Evolutionary conservation across 1,140 invertebrate species (phyloP), one percentile per base, ranked within the genome.

Genomic region (Drosophila watanabei): DNA sequence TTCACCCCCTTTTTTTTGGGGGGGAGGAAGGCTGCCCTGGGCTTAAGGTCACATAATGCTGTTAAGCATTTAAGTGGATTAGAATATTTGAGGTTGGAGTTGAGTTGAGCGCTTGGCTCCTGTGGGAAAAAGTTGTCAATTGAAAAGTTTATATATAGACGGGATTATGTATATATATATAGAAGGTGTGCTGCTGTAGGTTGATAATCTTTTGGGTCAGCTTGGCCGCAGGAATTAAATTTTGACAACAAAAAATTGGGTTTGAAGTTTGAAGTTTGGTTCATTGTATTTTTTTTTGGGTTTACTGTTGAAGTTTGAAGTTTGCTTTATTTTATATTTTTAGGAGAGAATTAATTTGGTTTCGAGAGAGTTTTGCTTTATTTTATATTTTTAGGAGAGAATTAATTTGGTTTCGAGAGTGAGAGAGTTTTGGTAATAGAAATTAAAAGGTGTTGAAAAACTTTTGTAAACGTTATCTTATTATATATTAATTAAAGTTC

Each of bases 41-140:
- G 54, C 45, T 73, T 73, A 51, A 43, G 57, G 58, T 70, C 83
- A 52, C 79, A 89, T 89, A 90, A 89, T 89, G 77, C 75, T 80
- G 79, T 89, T 90, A 89, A 89, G 79, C 86, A 86, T 90, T 89
- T 90, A 89, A 89, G 86, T 89, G 82, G 86, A 90, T 89, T 90
- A 90, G 86, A 86, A 90, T 85, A 85, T 85, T 73, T 73, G 61
- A 89, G 85, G 85, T 89, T 82, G 46, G 54, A 81, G 48, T 64
- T 73, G 63, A 35, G 24, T 46, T 46, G 43, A 11, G 52, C 20
- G 56, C n/a, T 75, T 65, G 41, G 59, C 58, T 64, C 59, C 54
- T 65, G 51, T 51, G 48, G 51, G 65, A 72, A 88, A 88, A 88
- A 88, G 81, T 88, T 88, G 85, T 88, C 85, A 89, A 88, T 80